A percentile compares a stretch with the other conserved stretches of the same genome.
phyloP scores from a whole-genome alignment of 1,140 invertebrate species.

The Diuraphis noxia region DNA sequence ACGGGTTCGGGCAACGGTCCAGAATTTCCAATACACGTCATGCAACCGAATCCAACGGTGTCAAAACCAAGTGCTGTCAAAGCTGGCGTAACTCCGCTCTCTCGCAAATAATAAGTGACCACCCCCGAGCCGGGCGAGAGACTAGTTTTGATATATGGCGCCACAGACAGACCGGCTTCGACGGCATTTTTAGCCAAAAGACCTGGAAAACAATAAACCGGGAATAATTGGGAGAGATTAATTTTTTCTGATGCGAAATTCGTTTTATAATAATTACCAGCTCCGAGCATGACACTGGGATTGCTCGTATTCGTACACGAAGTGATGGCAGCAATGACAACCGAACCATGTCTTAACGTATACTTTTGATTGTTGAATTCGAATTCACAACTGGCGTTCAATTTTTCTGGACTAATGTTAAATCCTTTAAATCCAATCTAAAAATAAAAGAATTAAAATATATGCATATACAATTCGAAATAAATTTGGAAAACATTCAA shows the following conservation, averaged over 20 bases:
- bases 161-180: conserved; percentile 82
- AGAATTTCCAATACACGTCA: conserved; percentile 98
- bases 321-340: conserved; percentile 96
- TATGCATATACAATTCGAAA: neutral
- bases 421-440: conserved; percentile 95
- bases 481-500: neutral
- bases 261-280: conserved; percentile 64
- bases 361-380: conserved; percentile 81
- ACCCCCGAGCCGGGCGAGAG: conserved; percentile 96
- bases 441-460: conserved; percentile 45
- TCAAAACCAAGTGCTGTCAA: conserved; percentile 89
- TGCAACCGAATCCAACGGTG: conserved; percentile 95
- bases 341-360: conserved; percentile 85
- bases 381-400: conserved; percentile 72
- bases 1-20: conserved; percentile 91
- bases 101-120: conserved; percentile 92
- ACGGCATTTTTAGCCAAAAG: conserved; percentile 94
- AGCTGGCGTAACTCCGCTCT: conserved; percentile 84
- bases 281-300: conserved; percentile 95
- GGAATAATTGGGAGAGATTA: neutral
- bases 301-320: conserved; percentile 98
- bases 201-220: conserved; percentile 65
- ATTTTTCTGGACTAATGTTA: conserved; percentile 74
- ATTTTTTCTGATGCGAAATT: neutral
- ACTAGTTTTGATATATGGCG: conserved; percentile 95